These are phyloP conservation scores for Thalassophryne amazonica DNA, from an alignment of 2,797 vertebrate species.

Conservation along the genomic window DNA sequence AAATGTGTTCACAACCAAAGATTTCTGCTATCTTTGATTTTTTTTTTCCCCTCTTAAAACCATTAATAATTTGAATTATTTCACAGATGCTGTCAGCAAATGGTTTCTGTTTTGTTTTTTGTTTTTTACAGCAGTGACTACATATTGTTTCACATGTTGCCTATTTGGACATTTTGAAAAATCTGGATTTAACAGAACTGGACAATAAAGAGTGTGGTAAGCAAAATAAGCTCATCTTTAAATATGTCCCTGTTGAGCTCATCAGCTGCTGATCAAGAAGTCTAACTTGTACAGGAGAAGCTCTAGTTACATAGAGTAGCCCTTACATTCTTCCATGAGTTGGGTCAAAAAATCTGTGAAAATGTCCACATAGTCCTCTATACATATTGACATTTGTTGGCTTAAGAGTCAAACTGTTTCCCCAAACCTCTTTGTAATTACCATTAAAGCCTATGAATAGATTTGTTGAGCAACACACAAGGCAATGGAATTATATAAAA, in stretches of 20 bases:
- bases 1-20: conserved; percentile 53
- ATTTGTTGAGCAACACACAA: too few species aligned
- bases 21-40: conserved; percentile 28
- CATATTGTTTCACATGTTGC: conserved; percentile 69
- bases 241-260: background rate
- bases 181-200: conserved; percentile 59
- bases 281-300: too few species aligned
- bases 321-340: too few species aligned
- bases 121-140: conserved; percentile 20
- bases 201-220: conserved; percentile 43
- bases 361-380: too few species aligned
- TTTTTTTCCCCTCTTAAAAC: conserved; percentile 3
- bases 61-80: conserved; percentile 3
- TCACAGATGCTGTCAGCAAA: conserved; percentile 3
- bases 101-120: conserved; percentile 3
- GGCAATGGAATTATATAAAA: too few species aligned
- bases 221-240: conserved; percentile 2
- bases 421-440: too few species aligned
- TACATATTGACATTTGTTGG: too few species aligned
- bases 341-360: too few species aligned
- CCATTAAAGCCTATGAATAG: too few species aligned
- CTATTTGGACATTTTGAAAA: conserved; percentile 58
- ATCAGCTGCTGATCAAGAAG: too few species aligned
- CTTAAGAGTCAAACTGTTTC: too few species aligned
- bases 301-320: too few species aligned